Conservation (phyloP, 2,888 invertebrate species). For the Anarsia innoxiella region DNA sequence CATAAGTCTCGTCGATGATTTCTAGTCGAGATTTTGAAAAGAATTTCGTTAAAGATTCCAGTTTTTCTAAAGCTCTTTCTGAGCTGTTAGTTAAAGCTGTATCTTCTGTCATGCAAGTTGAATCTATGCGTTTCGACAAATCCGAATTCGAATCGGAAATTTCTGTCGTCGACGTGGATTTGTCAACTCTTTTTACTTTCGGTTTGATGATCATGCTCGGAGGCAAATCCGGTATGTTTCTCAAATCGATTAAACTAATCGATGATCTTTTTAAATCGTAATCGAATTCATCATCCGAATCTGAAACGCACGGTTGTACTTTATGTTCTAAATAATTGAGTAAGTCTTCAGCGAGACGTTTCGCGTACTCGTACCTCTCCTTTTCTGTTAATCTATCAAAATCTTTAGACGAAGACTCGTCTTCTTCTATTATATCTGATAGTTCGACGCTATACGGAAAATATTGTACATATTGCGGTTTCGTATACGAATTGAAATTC, state of each 20-base stretch:
- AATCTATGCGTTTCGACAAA: conserved; percentile 48
- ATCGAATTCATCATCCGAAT: conserved; percentile 56
- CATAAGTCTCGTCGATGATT: conserved; percentile 62
- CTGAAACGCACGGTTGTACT: conserved; percentile 28
- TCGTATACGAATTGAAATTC: conserved; percentile 58
- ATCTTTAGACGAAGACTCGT: conserved; percentile 51
- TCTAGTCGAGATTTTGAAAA: conserved; percentile 63
- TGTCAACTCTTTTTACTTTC: conserved; percentile 52
- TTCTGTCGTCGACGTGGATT: conserved; percentile 63
- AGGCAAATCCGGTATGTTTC: conserved; percentile 62
- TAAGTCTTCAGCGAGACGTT: conserved; percentile 47
- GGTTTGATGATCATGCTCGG: conserved; percentile 61
- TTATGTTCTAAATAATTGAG: conserved; percentile 51
- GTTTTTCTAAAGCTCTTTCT: conserved; percentile 55
- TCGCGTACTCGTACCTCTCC: conserved; percentile 37
- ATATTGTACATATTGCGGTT: conserved; percentile 47
- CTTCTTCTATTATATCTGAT: conserved; percentile 66
- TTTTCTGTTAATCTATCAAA: conserved; percentile 39
- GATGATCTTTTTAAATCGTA: conserved; percentile 48
- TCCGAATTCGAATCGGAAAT: conserved; percentile 57
- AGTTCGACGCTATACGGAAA: conserved; percentile 58
- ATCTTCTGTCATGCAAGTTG: conserved; percentile 60
- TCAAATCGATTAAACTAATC: conserved; percentile 58
- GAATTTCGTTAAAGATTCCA: conserved; percentile 61
- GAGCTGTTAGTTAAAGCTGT: conserved; percentile 43